Evolutionary conservation across 2,888 invertebrate genomes (phyloP), one percentile per base, ranked within the genome.

Genomic region (Caenorhabditis sp.): DNA sequence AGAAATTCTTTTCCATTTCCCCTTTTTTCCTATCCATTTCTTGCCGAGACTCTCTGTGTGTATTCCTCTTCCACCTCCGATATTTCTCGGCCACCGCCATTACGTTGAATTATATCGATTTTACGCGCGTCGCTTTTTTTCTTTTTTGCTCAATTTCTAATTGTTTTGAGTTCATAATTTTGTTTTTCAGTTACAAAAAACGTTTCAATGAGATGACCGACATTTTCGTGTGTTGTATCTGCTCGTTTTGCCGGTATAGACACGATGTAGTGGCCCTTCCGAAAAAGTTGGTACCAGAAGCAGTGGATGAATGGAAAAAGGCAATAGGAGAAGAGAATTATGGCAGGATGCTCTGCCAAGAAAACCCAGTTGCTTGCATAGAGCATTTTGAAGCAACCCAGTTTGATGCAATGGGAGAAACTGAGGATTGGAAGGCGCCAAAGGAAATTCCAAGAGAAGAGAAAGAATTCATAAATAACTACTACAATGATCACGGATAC

Each of bases 401-500:
- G 18, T n/a, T 18, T 3, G 47, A 47, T 18, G 47, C 47, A 9
- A 18, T 3, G 9, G 47, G 47, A 47, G 18, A 18, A 3, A 9
- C 47, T 3, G 9, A 18, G 20, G 5, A 3, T 9, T 18, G 18
- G 18, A 47, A 47, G 47, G 4, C 47, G 5, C 47, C 47, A 18
- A 18, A 4, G n/a, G 3, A n/a, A 18, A 47, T 47, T 2, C 18
- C 47, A 3, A 4, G 3, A n/a, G 47, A 47, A 4, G 47, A 47
- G 47, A n/a, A 18, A 2, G 47, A 47, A 47, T 47, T 47, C 18
- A 9, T 47, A 2, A 4, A 47, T n/a, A 47, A 47, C 18, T 47
- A 9, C 47, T 47, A 18, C 47, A n/a, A 47, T 47, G 47, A 47
- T 18, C 47, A 47, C 18, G 47, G 47, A n/a, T 47, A 47, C 47